phyloP scores from a whole-genome alignment of 2,888 invertebrate species.

The Drosophila ustulata region DNA sequence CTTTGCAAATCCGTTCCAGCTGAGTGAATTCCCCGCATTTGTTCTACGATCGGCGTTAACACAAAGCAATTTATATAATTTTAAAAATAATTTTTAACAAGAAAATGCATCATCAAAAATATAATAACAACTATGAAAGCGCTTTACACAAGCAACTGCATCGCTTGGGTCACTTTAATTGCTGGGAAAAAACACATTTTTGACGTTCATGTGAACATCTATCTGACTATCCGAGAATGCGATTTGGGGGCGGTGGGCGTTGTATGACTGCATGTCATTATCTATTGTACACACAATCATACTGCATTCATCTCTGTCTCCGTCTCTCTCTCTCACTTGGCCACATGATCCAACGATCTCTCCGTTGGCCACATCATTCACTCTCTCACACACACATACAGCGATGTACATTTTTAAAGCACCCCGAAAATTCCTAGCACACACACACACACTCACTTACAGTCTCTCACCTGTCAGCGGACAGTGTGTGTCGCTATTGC shows the following conservation, averaged over 20 bases:
- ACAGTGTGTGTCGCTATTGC: not conserved
- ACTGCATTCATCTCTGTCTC: constrained; percentile 12
- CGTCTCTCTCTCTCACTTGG: constrained; percentile 14
- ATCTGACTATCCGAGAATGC: not conserved
- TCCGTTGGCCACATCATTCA: constrained; percentile 31
- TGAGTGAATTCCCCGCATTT: not conserved
- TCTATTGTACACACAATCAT: not conserved
- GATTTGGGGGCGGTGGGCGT: constrained; percentile 24
- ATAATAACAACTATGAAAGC: constrained; percentile 9
- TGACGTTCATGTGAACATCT: constrained; percentile 8
- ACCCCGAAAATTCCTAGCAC: constrained; percentile 30
- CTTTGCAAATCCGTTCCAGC: not conserved
- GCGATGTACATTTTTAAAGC: constrained; percentile 19
- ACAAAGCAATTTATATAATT: not conserved
- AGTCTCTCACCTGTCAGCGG: constrained; percentile 39
- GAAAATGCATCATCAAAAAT: not conserved
- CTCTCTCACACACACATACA: not conserved
- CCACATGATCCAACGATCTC: constrained; percentile 46
- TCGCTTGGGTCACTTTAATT: constrained; percentile 42
- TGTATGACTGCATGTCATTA: constrained; percentile 3
- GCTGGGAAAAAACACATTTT: constrained; percentile 39
- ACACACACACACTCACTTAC: not conserved
- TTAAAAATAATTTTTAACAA: not conserved
- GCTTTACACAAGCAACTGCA: constrained; percentile 4
- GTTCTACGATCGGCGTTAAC: not conserved